phyloP scores from a whole-genome alignment of 2,888 invertebrate species.

The Ornithoptera alexandrae region DNA sequence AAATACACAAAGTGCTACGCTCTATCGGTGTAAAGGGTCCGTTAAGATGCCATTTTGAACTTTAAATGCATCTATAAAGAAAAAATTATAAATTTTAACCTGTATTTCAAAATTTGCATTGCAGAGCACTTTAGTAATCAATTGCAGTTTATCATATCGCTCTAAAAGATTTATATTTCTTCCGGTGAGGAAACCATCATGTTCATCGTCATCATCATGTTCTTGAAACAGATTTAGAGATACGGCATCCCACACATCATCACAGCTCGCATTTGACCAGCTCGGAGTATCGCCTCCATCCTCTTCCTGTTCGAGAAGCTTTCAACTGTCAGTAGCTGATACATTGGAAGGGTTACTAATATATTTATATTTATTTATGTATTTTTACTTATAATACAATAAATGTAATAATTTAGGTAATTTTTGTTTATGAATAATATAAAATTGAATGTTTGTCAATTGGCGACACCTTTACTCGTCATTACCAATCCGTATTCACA shows the following conservation, averaged over 20 bases:
- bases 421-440: background rate
- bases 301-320: too few relatives aligned
- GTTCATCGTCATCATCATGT: too few relatives aligned
- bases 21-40: slow-evolving; percentile 38
- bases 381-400: slow-evolving; percentile 4
- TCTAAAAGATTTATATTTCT: too few relatives aligned
- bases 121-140: slow-evolving; percentile 3
- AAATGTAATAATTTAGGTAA: slow-evolving; percentile 2
- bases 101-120: slow-evolving; percentile 22
- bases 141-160: too few relatives aligned
- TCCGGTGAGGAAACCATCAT: too few relatives aligned
- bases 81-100: slow-evolving; percentile 12
- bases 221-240: too few relatives aligned
- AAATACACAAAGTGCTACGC: slow-evolving; percentile 56
- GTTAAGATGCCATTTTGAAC: slow-evolving; percentile 38
- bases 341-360: too few relatives aligned
- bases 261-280: too few relatives aligned
- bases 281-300: too few relatives aligned
- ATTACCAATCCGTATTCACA: slow-evolving; percentile 59
- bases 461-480: slow-evolving; percentile 60
- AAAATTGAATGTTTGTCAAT: slow-evolving; percentile 32
- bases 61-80: slow-evolving; percentile 31
- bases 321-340: too few relatives aligned
- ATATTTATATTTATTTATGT: too few relatives aligned
- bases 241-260: too few relatives aligned